phyloP scores from a whole-genome alignment of 2,113 vertebrate genomes.

The Trinectes maculatus region DNA sequence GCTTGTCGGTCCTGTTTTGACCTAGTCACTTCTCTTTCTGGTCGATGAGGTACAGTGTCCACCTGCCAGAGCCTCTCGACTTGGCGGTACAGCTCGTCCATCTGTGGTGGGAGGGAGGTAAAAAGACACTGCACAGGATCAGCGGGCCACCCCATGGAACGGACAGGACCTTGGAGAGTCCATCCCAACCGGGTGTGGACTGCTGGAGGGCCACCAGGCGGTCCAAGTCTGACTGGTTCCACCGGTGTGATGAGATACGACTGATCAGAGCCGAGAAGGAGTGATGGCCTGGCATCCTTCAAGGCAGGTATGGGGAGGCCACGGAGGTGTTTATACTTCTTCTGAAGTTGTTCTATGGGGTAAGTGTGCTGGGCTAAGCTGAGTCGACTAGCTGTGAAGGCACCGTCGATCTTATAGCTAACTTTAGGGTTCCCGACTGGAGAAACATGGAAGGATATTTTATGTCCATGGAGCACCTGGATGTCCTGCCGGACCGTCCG shows the following conservation, averaged over 20 bases:
- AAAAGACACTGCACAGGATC: not conserved
- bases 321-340: slow-evolving; percentile 1
- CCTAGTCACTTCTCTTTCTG: not conserved
- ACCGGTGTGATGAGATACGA: not conserved
- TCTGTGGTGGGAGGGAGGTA: not conserved
- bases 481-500: not conserved
- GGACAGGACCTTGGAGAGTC: slow-evolving; percentile 1
- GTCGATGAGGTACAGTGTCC: not conserved
- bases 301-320: not conserved
- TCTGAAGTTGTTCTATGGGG: not conserved
- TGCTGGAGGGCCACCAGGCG: not conserved
- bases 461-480: no score
- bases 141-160: not conserved
- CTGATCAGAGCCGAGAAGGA: slow-evolving; percentile 16
- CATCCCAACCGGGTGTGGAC: slow-evolving; percentile 1
- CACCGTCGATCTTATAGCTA: not conserved
- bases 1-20: slow-evolving; percentile 10
- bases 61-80: slow-evolving; percentile 11
- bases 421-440: not conserved
- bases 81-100: not conserved
- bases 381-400: not conserved
- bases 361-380: slow-evolving; percentile 10
- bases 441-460: no score
- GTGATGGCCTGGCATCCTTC: not conserved
- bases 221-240: slow-evolving; percentile 4